A percentile compares a stretch with the other conserved stretches of the same genome.
phyloP scores from a whole-genome alignment of 2,797 vertebrate species.

The Cossypha caffra region DNA sequence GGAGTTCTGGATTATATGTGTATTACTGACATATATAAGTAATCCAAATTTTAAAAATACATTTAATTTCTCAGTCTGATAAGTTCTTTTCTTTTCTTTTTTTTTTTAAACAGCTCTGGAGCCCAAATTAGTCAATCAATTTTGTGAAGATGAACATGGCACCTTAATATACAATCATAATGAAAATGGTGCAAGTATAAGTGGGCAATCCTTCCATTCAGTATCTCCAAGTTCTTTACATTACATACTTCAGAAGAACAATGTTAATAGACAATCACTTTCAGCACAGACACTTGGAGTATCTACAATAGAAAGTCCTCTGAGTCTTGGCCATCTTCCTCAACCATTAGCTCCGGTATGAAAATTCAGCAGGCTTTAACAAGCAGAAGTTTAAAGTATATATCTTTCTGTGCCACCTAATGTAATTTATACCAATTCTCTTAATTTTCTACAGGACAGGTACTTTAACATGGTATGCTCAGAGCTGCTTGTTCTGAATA shows the following conservation, averaged over 20 bases:
- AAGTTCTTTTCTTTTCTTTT: not conserved
- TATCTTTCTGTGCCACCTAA: not conserved
- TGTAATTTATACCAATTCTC: not conserved
- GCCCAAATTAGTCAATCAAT: conserved; percentile 88
- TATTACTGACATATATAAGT: not conserved
- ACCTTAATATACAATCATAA: conserved; percentile 85
- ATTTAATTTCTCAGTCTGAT: not conserved
- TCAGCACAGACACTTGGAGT: not conserved
- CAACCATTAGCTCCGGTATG: conserved; percentile 35
- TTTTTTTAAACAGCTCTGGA: conserved; percentile 80
- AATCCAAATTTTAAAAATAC: not conserved
- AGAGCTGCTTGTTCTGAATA: not conserved
- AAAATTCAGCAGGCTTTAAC: not conserved
- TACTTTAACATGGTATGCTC: not conserved
- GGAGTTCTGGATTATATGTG: not conserved
- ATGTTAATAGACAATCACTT: not conserved
- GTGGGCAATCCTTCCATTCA: conserved; percentile 19
- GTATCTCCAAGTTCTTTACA: conserved; percentile 41
- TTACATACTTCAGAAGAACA: conserved; percentile 29
- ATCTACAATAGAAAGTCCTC: conserved; percentile 10
- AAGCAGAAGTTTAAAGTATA: not conserved
- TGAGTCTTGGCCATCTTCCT: not conserved
- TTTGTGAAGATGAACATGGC: conserved; percentile 93
- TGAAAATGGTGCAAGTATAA: conserved; percentile 78
- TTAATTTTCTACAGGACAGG: not conserved